phyloP scores from a whole-genome alignment of 2,797 vertebrate genomes.

The Phoebastria nigripes region DNA sequence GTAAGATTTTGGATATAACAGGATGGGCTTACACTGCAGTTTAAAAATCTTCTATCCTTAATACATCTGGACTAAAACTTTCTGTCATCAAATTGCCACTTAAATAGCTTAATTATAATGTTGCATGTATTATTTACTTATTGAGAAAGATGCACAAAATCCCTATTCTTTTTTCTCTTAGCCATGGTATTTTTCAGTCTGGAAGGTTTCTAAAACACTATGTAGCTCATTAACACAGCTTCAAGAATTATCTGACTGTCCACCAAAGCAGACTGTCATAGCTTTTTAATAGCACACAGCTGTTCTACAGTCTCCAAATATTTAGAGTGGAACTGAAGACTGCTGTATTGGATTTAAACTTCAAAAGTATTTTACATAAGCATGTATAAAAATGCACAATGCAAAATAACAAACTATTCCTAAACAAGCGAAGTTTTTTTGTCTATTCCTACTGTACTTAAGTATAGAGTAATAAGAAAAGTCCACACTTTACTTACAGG shows the following conservation, averaged over 20 bases:
- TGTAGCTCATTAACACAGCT: neutral
- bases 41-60: neutral
- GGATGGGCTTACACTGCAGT: neutral
- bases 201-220: neutral
- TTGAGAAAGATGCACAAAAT: neutral
- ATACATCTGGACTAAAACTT: neutral
- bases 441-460: neutral
- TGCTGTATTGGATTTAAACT: neutral
- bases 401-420: neutral
- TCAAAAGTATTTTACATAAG: neutral
- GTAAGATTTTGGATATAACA: neutral
- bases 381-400: neutral
- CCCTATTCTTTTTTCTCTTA: neutral
- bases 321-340: neutral
- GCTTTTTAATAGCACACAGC: neutral
- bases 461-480: neutral
- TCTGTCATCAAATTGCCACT: neutral
- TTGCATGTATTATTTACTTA: neutral
- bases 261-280: neutral
- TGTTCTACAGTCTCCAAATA: neutral
- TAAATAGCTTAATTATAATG: neutral
- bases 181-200: neutral
- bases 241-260: neutral
- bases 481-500: neutral
- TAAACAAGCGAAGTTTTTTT: neutral